Evolutionary conservation across 2,113 vertebrate genomes (phyloP), one percentile per base, ranked within the genome.

Genomic region (Microcebus tavaratra): DNA sequence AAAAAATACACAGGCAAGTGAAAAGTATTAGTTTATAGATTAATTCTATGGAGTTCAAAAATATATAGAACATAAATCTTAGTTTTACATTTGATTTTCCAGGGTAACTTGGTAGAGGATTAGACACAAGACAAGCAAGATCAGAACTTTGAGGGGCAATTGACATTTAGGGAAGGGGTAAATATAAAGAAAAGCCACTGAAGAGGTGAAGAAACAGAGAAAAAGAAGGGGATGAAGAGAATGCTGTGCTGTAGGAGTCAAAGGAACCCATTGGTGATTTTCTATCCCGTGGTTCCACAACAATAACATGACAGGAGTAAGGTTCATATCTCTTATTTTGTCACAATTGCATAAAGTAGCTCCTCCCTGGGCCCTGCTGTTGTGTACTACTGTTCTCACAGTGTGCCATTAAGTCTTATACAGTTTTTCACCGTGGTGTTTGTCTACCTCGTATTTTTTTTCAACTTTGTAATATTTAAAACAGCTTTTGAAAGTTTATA

Each of bases 1-100:
- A 14, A 96, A 95, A 90, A 89, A 87, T 65, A 81, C 15, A 87
- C 6, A 87, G 20, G 6, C 55, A 92, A 92, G 23, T 88, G 83
- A 83, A 93, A 85, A 92, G 67, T 57, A 57, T 2, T 59, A 39
- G 2, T 7, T 67, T 96, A 23, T 23, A 45, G 55, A 63, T 63
- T 59, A 70, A 29, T 72, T 84, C 34, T 90, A n/a, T 63, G 75
- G 55, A 73, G 73, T 45, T 63, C 17, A 39, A 76, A 65, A 88
- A 39, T 79, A 79, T 29, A 68, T 50, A 31, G 67, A 61, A 42
- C 10, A 42, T 81, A 88, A 87, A 5, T 3, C 50, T 61, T 21
- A 5, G 6, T 3, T 82, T 90, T 85, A 72, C 39, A 70, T 85
- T 76, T 81, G 31, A 65, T 82, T 86, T 92, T 82, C 18, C 65